These are phyloP conservation scores for Ammospiza caudacuta DNA, from an alignment of 2,113 vertebrate genomes.

Conservation along the genomic window DNA sequence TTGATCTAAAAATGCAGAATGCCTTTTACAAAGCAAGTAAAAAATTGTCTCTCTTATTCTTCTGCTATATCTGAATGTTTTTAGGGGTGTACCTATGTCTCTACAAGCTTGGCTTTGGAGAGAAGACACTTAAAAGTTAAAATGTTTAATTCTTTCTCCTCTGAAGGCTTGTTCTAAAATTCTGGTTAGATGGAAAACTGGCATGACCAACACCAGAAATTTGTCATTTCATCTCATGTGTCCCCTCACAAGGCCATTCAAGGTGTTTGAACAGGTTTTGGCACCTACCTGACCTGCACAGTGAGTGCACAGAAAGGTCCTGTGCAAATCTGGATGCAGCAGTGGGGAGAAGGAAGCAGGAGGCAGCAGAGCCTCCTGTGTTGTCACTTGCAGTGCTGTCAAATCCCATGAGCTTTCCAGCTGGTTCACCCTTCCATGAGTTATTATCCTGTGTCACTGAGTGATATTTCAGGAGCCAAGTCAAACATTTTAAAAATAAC, in stretches of 20 bases:
- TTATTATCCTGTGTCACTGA: conserved; percentile 12
- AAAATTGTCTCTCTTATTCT: background rate
- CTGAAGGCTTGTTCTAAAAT: background rate
- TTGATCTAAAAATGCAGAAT: background rate
- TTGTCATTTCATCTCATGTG: background rate
- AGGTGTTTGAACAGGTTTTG: background rate
- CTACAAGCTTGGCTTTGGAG: background rate
- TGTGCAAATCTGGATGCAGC: background rate
- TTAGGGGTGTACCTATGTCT: background rate
- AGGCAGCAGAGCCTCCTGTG: background rate
- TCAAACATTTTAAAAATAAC: conserved; percentile 44
- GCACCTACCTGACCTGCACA: background rate
- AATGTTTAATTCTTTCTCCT: background rate
- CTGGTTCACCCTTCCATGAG: background rate
- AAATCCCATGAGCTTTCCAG: background rate
- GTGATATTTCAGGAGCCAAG: conserved; percentile 27
- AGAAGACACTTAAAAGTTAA: background rate
- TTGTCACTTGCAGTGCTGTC: background rate
- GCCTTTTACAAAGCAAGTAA: background rate
- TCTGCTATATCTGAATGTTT: background rate
- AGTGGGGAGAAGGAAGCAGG: background rate
- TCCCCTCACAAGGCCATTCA: background rate
- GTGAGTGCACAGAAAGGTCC: background rate
- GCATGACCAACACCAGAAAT: background rate
- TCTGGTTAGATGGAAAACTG: background rate